Base-by-base conservation (phyloP, 2,113 vertebrate genomes). In the Spea multiplicata region DNA sequence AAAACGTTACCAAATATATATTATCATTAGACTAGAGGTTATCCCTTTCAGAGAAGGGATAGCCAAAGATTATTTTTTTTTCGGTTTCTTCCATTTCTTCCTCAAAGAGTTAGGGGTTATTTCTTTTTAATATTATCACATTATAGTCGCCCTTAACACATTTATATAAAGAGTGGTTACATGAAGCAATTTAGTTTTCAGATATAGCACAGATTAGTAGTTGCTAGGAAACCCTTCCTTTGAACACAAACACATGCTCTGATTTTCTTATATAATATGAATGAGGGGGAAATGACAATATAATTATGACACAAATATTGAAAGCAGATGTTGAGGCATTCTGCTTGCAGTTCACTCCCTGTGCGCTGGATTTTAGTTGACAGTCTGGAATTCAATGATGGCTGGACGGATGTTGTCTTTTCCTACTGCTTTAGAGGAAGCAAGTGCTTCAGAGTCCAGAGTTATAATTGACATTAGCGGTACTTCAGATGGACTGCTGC, bases 151-250 rank as follows among this genome's bases (percentile, higher is more conserved):
- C 77, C 45, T 73, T 80, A 59, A 55, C 77, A 73, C 69, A 44
- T 72, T 71, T 72, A 72, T 65, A 79, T 66, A 73, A 73, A 79
- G 73, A 44, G 70, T 78, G 76, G 66, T 66, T 57, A 80, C 7
- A 65, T 49, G 45, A 73, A 52, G 65, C 70, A 73, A 4, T 72
- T 72, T 71, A 53, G 46, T 71, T 47, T 49, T 66, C 49, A 80
- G 59, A 73, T 66, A 53, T 44, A 59, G 55, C 12, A 59, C 30
- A 59, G 4, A 53, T 53, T 10, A 53, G 50, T 53, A 45, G 77
- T 80, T 80, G 77, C 77, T 80, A 80, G 64, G 77, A 73, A 44
- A 80, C 70, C 13, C 64, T 49, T 62, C 50, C 71, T 47, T 72
- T 73, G 44, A 55, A 45, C 14, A 67, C 53, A 57, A 73, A 73